Evolutionary conservation across 2,888 invertebrate species (phyloP), one percentile per base, ranked within the genome.

Genomic region (Luperina nickerlii): DNA sequence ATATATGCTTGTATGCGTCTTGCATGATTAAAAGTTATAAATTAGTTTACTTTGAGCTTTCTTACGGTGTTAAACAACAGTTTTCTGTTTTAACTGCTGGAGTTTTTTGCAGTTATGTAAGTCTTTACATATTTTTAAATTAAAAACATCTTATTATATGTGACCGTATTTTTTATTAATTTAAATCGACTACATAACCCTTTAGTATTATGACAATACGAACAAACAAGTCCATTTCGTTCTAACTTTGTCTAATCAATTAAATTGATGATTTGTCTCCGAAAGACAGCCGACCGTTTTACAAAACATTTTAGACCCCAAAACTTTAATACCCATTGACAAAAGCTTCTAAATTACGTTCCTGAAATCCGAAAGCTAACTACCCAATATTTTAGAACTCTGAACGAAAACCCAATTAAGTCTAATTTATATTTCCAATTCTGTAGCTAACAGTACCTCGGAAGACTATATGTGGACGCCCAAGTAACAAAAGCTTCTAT

Each of bases 21-120:
- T 82, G 82, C 83, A 87, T 87, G 83, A 90, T 86, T 86, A 80
- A 84, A 86, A 86, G 82, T 88, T 84, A 82, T 78, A 82, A 87
- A 87, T 87, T 85, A 72, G 85, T 87, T 88, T 69, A 57, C 86
- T 86, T 79, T 70, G 68, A 74, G 74, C 72, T 75, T 87, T 82
- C 70, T 80, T 65, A 83, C 32, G 20, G 20, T 38, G 75, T 65
- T 78, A 8, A 62, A n/a, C 60, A 32, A 66, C 51, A 67, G 69
- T 83, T 84, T 70, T 63, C 66, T 27, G 70, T 27, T 62, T 81
- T 48, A 68, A 62, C 27, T 57, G 38, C 7, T 68, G 24, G 0
- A 63, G 57, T 69, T 42, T 48, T n/a, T 6, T 24, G 38, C 32
- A 38, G n/a, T 4, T 75, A 38, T 24, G 45, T 24, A 15, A 45